Evolutionary conservation across 23 tunicate genomes (phyloP).

Genomic region (Trididemnum miniatum): DNA sequence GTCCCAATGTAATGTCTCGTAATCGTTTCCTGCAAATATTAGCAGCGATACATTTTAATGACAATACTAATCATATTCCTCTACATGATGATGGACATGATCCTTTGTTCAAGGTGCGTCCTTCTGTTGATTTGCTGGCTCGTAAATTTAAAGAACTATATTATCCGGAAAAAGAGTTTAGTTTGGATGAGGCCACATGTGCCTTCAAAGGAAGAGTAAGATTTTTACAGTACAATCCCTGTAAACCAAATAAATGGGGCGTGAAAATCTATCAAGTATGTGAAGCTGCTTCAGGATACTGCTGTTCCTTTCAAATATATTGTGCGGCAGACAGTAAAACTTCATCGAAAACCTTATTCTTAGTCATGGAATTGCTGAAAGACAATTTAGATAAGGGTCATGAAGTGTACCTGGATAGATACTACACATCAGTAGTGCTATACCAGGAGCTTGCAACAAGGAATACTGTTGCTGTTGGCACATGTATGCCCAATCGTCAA

Average conservation of each 20-base stretch:
- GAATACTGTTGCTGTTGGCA: slow-evolving; percentile 20
- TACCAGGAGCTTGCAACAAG: not conserved
- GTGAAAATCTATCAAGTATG: slow-evolving; percentile 5
- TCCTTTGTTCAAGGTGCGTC: not conserved
- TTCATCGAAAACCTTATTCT: not conserved
- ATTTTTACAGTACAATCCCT: not conserved
- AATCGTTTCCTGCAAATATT: not conserved
- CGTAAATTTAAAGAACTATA: not conserved
- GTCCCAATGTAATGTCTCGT: not conserved
- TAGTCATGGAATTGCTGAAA: not conserved
- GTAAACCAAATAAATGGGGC: slow-evolving; percentile 20
- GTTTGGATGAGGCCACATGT: slow-evolving; percentile 24
- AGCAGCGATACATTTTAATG: slow-evolving; percentile 8
- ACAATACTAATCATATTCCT: slow-evolving; percentile 8
- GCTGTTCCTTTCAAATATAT: not conserved
- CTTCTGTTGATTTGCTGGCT: not conserved
- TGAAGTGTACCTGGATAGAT: slow-evolving; percentile 23
- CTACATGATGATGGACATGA: not conserved
- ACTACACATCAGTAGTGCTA: slow-evolving; percentile 17
- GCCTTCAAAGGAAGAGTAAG: slow-evolving; percentile 15
- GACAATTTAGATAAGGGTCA: slow-evolving; percentile 18
- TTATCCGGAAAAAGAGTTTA: not conserved
- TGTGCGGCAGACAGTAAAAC: not conserved
- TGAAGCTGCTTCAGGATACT: not conserved
- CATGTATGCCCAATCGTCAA: slow-evolving; percentile 15